Evolutionary conservation across 2,113 vertebrate genomes (phyloP).

Genomic region (Bos indicus): DNA sequence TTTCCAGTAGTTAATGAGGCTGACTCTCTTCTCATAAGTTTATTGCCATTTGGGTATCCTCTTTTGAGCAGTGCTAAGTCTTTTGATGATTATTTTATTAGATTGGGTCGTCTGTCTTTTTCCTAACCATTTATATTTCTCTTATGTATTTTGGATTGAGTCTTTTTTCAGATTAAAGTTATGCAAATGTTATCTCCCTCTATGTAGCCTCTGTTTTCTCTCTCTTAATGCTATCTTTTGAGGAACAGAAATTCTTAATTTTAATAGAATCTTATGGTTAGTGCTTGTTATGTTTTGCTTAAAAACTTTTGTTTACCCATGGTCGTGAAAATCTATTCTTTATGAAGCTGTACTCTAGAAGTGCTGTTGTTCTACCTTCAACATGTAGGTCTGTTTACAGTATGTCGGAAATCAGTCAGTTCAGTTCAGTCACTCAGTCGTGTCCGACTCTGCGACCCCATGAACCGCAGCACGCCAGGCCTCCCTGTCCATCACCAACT

Average conservation of each 20-base stretch:
- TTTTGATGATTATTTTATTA: slow-evolving; percentile 7
- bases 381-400: not conserved
- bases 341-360: not conserved
- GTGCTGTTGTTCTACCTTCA: not conserved
- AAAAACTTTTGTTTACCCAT: not conserved
- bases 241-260: not conserved
- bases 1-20: not conserved
- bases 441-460: fast-evolving
- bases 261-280: slow-evolving; percentile 2
- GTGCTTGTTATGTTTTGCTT: not conserved
- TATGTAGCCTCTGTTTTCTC: not conserved
- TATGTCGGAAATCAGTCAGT: not conserved
- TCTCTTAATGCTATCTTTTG: not conserved
- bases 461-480: not conserved
- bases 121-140: not conserved
- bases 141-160: not conserved
- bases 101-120: not conserved
- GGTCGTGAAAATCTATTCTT: not conserved
- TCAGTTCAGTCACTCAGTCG: fast-evolving
- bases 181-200: not conserved
- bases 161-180: not conserved
- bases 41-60: not conserved
- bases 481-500: not conserved
- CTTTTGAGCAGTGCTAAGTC: not conserved
- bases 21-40: not conserved